Conservation (phyloP, 2,888 invertebrate species). For the Coenonympha arcania region DNA sequence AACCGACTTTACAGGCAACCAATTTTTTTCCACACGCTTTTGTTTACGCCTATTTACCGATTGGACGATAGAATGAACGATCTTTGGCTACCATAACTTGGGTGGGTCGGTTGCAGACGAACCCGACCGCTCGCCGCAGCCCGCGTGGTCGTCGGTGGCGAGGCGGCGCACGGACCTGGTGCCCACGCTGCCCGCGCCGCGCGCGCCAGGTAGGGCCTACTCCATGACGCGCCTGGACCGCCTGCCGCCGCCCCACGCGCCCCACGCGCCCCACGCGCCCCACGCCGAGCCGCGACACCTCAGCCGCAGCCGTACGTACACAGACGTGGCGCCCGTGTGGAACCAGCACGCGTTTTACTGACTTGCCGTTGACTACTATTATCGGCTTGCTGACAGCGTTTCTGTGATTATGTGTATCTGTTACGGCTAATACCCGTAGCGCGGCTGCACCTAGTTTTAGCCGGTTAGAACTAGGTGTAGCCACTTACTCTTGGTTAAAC, state of each 20-base stretch:
- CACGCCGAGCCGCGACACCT: constrained; percentile 56
- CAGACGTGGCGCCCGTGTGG: not conserved
- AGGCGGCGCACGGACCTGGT: constrained; percentile 92
- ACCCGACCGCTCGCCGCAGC: constrained; percentile 57
- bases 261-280: constrained; percentile 37
- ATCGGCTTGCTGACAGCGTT: too few species aligned
- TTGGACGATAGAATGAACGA: too few species aligned
- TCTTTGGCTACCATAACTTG: too few species aligned
- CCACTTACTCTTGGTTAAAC: too few species aligned
- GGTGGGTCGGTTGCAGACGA: constrained; percentile 48
- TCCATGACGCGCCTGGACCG: constrained; percentile 93
- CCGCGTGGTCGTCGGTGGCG: constrained; percentile 84
- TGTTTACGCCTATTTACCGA: too few species aligned
- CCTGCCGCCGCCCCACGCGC: constrained; percentile 42
- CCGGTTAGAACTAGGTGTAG: too few species aligned
- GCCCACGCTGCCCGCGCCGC: constrained; percentile 84
- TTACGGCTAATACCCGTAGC: too few species aligned
- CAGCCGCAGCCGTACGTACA: constrained; percentile 56
- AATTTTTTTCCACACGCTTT: too few species aligned
- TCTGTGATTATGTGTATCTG: too few species aligned
- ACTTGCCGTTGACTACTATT: too few species aligned
- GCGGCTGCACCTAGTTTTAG: too few species aligned
- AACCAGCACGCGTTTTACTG: constrained; percentile 7
- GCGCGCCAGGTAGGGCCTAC: constrained; percentile 83
- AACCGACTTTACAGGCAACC: too few species aligned